Evolutionary conservation across 1,140 invertebrate species (phyloP).

Genomic region (Batillaria attramentaria): DNA sequence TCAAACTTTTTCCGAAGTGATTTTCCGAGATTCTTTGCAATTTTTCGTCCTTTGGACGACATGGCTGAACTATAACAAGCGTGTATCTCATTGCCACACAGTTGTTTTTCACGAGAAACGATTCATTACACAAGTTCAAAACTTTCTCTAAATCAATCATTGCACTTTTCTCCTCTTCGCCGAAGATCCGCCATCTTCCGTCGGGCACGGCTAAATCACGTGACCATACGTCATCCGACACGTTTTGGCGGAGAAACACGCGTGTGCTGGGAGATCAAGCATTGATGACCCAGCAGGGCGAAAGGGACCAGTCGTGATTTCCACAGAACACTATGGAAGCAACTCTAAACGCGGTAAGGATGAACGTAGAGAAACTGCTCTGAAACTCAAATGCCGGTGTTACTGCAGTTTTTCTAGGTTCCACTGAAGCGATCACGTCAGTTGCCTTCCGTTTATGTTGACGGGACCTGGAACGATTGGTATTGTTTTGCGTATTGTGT

Average conservation of each 20-base stretch:
- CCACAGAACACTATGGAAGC: too few species aligned
- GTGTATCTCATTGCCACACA: slow-evolving; percentile 15
- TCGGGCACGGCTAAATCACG: slow-evolving; percentile 12
- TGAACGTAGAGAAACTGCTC: too few species aligned
- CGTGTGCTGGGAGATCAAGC: background rate
- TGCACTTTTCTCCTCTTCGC: background rate
- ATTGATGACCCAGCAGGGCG: too few species aligned
- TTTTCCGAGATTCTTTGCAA: slow-evolving; percentile 49
- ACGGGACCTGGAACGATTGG: too few species aligned
- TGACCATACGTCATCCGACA: slow-evolving; percentile 23
- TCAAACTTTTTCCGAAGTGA: slow-evolving; percentile 50
- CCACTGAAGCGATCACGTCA: too few species aligned
- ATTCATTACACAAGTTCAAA: background rate
- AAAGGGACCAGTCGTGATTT: too few species aligned
- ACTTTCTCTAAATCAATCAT: slow-evolving; percentile 18
- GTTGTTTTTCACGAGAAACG: background rate
- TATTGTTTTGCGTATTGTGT: too few species aligned
- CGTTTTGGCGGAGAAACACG: too few species aligned
- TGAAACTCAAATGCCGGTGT: too few species aligned
- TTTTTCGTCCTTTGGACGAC: slow-evolving; percentile 54
- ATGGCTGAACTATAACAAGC: slow-evolving; percentile 25
- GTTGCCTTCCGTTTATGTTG: too few species aligned
- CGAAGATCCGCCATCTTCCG: slow-evolving; percentile 32
- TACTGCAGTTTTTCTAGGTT: too few species aligned
- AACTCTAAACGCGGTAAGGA: too few species aligned